Evolutionary conservation across 2,113 vertebrate genomes (phyloP), one percentile per base, ranked within the genome.

Genomic region (Zosterops japonicus): DNA sequence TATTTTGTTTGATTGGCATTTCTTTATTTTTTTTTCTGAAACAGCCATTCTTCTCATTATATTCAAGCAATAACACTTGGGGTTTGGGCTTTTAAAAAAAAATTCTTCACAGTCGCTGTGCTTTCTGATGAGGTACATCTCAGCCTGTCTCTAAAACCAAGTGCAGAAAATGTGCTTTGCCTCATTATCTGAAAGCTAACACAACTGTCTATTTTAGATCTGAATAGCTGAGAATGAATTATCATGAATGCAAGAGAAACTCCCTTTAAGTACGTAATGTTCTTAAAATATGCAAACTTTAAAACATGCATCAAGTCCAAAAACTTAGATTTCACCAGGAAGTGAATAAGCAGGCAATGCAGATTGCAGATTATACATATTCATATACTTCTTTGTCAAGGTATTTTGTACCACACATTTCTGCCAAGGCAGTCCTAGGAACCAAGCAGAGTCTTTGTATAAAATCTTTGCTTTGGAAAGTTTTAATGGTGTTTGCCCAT

Each of bases 261-360:
- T 86, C 68, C 33, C 52, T 59, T 63, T 47, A 74, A 77, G 15
- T 65, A 83, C 1, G 6, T 65, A 65, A 50, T 57, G 29, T 69
- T 89, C 65, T 71, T 85, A 79, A 87, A 94, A 82, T 85, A 90
- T 42, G 47, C 42, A 60, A 76, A 74, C 55, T 94, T 88, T 57
- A 59, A 90, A 94, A 57, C 56, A 59, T 33, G 8, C 49, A 31
- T 64, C 14, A 65, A 56, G 41, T 72, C 42, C 71, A 83, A 80
- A 95, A 70, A 44, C 63, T 67, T 69, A n/a, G 29, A 68, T 89
- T 85, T 85, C 24, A 67, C 35, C 59, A 68, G 83, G 64, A 95
- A 83, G 61, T 87, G 71, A 83, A 83, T 59, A 91, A 91, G 39
- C 60, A 81, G 47, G 57, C 60, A 80, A 11, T 59, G 63, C 63